phyloP scores from a whole-genome alignment of 92 coral and sea anemone species.

The Zoanthus gigantus region DNA sequence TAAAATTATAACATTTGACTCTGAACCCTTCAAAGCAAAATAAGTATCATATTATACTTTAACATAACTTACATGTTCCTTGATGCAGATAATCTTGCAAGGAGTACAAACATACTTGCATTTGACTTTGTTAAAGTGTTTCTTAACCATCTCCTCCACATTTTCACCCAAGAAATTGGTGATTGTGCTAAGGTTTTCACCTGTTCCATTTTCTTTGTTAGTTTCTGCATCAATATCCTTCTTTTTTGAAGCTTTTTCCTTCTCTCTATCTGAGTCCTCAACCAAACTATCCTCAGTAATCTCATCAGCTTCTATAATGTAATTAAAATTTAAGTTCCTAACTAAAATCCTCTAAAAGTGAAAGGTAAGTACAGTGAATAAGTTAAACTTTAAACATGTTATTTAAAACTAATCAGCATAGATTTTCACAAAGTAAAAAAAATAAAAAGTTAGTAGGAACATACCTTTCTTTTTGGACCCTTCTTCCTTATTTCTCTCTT shows the following conservation, averaged over 20 bases:
- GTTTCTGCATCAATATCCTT: slow-evolving; percentile 33
- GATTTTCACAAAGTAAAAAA: neutral
- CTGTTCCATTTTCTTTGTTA: slow-evolving; percentile 29
- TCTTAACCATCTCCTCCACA: slow-evolving; percentile 73
- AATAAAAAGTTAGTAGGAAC: neutral
- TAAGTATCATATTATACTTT: no score
- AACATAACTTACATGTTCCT: slow-evolving; percentile 57
- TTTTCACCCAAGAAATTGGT: slow-evolving; percentile 84
- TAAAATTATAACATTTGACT: no score
- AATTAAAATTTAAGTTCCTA: no score
- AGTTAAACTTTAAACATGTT: no score
- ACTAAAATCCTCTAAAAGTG: neutral
- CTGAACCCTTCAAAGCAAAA: no score
- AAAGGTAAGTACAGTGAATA: no score
- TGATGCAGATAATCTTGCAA: slow-evolving; percentile 90
- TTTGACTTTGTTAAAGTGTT: slow-evolving; percentile 76
- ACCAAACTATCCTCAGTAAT: neutral
- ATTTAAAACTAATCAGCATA: neutral
- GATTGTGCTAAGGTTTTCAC: neutral
- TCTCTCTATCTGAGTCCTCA: neutral
- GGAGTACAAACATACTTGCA: slow-evolving; percentile 81
- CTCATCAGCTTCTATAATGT: neutral
- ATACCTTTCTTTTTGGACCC: neutral
- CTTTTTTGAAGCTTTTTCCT: slow-evolving; percentile 4
- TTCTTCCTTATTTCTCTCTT: slow-evolving; percentile 11